Evolutionary conservation across 2,797 vertebrate species (phyloP).

Genomic region (Micromesistius poutassou): DNA sequence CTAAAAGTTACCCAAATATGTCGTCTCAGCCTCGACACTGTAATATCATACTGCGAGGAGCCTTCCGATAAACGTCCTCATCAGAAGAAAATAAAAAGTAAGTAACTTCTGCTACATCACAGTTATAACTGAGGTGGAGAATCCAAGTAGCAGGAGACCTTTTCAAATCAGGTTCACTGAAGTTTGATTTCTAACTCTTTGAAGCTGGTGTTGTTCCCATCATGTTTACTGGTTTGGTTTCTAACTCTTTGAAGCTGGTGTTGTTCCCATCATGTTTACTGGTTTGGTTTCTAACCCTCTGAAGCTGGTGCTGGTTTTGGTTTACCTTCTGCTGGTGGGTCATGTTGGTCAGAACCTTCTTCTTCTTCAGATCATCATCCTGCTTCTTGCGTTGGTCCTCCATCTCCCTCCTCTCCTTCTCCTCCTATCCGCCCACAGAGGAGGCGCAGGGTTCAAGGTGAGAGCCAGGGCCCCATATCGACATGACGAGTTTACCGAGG

Average conservation of each 20-base stretch:
- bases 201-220: too few species aligned
- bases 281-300: too few species aligned
- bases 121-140: background rate
- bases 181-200: too few species aligned
- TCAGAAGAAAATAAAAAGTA: background rate
- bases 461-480: background rate
- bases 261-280: too few species aligned
- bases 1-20: background rate
- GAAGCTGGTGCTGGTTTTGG: background rate
- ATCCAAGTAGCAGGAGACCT: background rate
- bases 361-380: constrained; percentile 94
- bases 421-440: constrained; percentile 75
- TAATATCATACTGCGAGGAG: background rate
- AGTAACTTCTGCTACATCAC: background rate
- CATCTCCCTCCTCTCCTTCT: constrained; percentile 89
- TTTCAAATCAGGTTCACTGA: background rate
- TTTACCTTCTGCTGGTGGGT: constrained; percentile 85
- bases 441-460: too few species aligned
- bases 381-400: constrained; percentile 86
- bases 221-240: too few species aligned
- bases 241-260: too few species aligned
- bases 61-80: background rate
- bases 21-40: background rate
- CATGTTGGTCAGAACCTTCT: constrained; percentile 94
- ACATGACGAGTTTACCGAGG: background rate